Evolutionary conservation across 2,113 vertebrate species (phyloP).

Genomic region (Eulacestoma nigropectus): DNA sequence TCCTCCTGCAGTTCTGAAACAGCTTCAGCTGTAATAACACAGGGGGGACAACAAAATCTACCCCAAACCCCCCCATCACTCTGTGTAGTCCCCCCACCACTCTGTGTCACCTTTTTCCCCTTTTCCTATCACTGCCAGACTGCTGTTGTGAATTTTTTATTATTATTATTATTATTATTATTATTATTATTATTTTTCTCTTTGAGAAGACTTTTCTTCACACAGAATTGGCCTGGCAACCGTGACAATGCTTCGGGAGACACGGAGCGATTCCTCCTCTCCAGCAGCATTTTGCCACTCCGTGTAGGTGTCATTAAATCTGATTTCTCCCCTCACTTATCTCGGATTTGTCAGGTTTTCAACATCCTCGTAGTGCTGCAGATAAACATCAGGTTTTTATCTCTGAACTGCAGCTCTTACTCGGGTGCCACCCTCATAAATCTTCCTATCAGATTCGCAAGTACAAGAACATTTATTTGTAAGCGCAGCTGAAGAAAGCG

Average conservation of each 20-base stretch:
- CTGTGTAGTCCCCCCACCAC: too few relatives aligned
- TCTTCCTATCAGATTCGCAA: not conserved
- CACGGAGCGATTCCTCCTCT: not conserved
- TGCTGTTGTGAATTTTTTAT: not conserved
- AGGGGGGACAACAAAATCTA: not conserved
- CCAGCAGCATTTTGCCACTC: not conserved
- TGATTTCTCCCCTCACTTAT: not conserved
- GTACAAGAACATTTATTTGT: not conserved
- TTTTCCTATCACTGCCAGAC: not conserved
- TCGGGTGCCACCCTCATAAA: not conserved
- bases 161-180: not conserved
- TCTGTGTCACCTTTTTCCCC: not conserved
- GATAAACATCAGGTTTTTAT: constrained; percentile 1
- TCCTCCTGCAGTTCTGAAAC: not conserved
- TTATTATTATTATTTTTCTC: not conserved
- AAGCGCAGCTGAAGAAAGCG: not conserved
- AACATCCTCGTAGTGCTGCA: not conserved
- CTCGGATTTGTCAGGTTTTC: constrained; percentile 19
- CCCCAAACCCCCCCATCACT: too few relatives aligned
- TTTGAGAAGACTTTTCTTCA: not conserved
- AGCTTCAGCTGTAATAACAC: not conserved
- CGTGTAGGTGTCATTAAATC: constrained; percentile 9
- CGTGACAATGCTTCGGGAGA: not conserved
- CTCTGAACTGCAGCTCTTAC: not conserved
- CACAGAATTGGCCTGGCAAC: constrained; percentile 10